Percentiles rank a stretch among this genome's conserved stretches.
These are phyloP conservation scores for Lepisosteus osseus DNA, from an alignment of 2,113 vertebrate genomes.

Conservation along the genomic window DNA sequence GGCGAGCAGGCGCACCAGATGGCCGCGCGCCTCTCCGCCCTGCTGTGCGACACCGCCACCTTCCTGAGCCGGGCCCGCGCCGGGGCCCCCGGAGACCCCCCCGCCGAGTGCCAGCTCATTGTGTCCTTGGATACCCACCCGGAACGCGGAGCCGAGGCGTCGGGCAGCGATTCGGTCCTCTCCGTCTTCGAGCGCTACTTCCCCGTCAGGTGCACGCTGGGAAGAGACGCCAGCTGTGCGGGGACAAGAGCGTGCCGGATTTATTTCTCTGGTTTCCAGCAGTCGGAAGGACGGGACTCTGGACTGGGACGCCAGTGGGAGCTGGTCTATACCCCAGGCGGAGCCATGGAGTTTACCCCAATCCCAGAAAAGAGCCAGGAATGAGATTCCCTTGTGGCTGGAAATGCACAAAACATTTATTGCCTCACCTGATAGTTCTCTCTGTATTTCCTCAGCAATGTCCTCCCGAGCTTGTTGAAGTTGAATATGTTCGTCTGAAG, in stretches of 20 bases:
- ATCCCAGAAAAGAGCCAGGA: no score
- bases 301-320: slow-evolving; percentile 42
- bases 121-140: slow-evolving; percentile 46
- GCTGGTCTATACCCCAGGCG: slow-evolving; percentile 42
- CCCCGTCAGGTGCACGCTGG: slow-evolving; percentile 55
- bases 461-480: no score
- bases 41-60: slow-evolving; percentile 58
- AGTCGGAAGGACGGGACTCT: slow-evolving; percentile 10
- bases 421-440: no score
- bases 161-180: slow-evolving; percentile 40
- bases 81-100: neutral
- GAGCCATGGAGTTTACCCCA: slow-evolving; percentile 53
- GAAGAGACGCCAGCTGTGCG: slow-evolving; percentile 31
- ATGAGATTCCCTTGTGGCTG: no score
- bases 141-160: slow-evolving; percentile 24
- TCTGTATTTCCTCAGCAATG: no score
- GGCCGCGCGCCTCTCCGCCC: slow-evolving; percentile 49
- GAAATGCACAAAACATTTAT: no score
- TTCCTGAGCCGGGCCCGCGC: slow-evolving; percentile 45
- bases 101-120: slow-evolving; percentile 50
- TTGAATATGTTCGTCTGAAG: no score
- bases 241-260: slow-evolving; percentile 51
- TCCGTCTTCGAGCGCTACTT: slow-evolving; percentile 63
- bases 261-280: slow-evolving; percentile 50
- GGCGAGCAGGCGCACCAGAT: slow-evolving; percentile 34